Evolutionary conservation across 2,888 invertebrate genomes (phyloP), one percentile per base, ranked within the genome.

Genomic region (Uloborus plumipes): DNA sequence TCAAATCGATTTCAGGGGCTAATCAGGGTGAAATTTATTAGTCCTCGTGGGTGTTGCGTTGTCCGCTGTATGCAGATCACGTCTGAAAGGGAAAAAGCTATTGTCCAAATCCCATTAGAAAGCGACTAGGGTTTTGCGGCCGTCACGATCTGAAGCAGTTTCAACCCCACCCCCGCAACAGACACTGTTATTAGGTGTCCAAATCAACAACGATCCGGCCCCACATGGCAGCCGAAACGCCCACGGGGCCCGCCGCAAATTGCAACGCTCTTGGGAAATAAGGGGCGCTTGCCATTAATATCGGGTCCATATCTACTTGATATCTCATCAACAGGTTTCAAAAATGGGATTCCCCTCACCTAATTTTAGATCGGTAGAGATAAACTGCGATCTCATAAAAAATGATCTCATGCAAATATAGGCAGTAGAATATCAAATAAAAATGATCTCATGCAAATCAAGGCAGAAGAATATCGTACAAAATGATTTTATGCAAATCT

Each of bases 71-170:
- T 77, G 77, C 77, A 77, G 70, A 77, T 77, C 70, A 70, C 70
- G 64, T 69, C 26, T 13, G 51, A 77, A 70, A 77, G 61, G 16
- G 26, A 70, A 66, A 62, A 77, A 77, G 59, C 31, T 62, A 69
- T 77, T 70, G 77, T 77, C 70, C 70, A n/a, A 70, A 77, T 64
- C 77, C 77, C 69, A 77, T 77, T 77, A 77, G 77, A 77, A 53
- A 61, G n/a, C 26, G 49, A 67, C 50, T 59, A 49, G 49, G 53
- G 58, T 49, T 58, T 59, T 53, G n/a, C 39, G 11, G 64, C 59
- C 70, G 64, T 77, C 77, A 77, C 77, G 77, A 70, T 69, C 53
- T 47, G 66, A 58, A 58, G 20, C 26, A 61, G 26, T 61, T 22
- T 49, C 47, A 50, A 53, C 75, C 66, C 66, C 77, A 70, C 77